Evolutionary conservation across 2,797 vertebrate genomes (phyloP), one percentile per base, ranked within the genome.

Genomic region (Pipistrellus kuhlii): DNA sequence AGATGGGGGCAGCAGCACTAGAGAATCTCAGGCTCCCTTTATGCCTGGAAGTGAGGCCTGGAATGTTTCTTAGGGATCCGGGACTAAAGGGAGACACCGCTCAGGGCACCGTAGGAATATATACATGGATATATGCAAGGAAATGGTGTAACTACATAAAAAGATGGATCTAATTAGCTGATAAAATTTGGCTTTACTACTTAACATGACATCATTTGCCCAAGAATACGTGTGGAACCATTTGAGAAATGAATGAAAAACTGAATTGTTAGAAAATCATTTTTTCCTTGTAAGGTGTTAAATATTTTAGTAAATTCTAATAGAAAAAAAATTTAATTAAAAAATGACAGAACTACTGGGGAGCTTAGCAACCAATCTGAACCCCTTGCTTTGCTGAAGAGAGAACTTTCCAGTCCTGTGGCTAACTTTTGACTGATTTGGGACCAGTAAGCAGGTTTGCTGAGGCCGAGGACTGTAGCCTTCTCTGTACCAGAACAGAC

Each of bases 221-320:
- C 5, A 77, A 82, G 21, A 41, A 5, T 80, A 62, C 4, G 8
- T 85, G 6, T 35, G 32, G 38, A 91, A 80, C 5, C 14, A 82
- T 46, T 64, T 92, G n/a, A 10, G 38, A 88, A 90, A 90, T 51
- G 35, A 71, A 80, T 48, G 9, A 95, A 83, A 88, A 92, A 72
- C 2, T 25, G 11, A 84, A 89, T 80, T 91, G 55, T 80, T 62
- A 91, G 51, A 88, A 88, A 83, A 30, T 21, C 46, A 5, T 25
- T 12, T 30, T 76, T 17, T 5, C 13, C 51, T 13, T 9, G 30
- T 38, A 85, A 59, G 12, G 75, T 75, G 6, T 88, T 82, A 89
- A 84, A 85, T 92, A 66, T 57, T 85, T 94, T 68, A 81, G 27
- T 44, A 77, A 73, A 68, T 69, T 25, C 51, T 85, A 88, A 48